A percentile compares a stretch with the other conserved stretches of the same genome.
Evolutionary conservation across 2,888 invertebrate species (phyloP).

Genomic region (Mythimna lalbum): DNA sequence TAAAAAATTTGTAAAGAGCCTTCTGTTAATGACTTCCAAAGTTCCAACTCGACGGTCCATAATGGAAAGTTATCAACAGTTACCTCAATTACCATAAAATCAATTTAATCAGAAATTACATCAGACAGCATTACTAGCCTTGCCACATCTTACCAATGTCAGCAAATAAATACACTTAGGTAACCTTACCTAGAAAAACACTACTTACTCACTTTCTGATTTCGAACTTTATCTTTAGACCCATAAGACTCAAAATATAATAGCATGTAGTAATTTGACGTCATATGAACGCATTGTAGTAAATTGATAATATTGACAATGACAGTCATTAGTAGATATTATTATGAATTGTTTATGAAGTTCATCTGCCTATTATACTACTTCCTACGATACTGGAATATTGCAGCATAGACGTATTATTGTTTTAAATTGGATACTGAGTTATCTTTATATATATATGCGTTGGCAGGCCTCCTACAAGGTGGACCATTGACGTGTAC

Average conservation of each 20-base stretch:
- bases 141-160: neutral
- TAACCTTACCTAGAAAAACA: neutral
- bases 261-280: neutral
- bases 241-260: neutral
- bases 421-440: slow-evolving; percentile 18
- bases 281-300: slow-evolving; percentile 4
- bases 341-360: neutral
- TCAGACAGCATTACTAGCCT: neutral
- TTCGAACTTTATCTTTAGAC: neutral
- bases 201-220: neutral
- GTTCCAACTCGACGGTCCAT: no score
- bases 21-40: no score
- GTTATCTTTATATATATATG: no score
- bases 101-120: no score
- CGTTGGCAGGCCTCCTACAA: no score
- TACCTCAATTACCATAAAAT: no score
- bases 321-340: neutral
- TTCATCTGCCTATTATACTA: no score
- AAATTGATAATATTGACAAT: slow-evolving; percentile 9
- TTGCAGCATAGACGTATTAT: neutral
- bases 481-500: no score
- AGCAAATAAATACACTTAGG: neutral
- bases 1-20: no score
- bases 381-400: neutral
- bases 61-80: no score